A percentile compares a stretch with the other conserved stretches of the same genome.
Conservation (phyloP, 2,113 vertebrate genomes). For the Salvelinus namaycush region DNA sequence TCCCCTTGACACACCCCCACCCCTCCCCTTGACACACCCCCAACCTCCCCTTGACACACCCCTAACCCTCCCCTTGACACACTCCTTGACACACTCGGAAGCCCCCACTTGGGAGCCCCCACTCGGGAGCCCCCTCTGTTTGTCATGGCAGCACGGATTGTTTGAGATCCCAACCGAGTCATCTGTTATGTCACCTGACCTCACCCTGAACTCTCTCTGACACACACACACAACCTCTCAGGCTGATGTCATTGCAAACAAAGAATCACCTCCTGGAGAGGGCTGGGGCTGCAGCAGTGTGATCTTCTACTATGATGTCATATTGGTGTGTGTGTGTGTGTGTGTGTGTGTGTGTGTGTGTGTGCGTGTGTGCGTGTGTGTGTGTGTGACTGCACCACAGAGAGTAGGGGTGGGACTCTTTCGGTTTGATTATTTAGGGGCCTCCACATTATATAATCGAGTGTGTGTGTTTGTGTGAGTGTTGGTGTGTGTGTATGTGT, state of each 20-base stretch:
- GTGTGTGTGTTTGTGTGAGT: too few relatives aligned
- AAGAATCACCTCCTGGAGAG: not conserved
- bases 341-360: slow-evolving; percentile 5
- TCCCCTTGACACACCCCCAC: too few relatives aligned
- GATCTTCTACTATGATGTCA: not conserved
- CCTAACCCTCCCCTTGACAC: too few relatives aligned
- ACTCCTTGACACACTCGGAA: too few relatives aligned
- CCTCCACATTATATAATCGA: not conserved
- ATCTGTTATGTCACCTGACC: slow-evolving; percentile 70
- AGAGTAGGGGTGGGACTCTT: too few relatives aligned
- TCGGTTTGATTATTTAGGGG: too few relatives aligned
- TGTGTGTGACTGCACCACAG: not conserved
- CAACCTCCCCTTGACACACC: too few relatives aligned
- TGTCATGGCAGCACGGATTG: slow-evolving; percentile 57
- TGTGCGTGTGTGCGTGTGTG: slow-evolving; percentile 10
- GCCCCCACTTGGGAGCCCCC: too few relatives aligned
- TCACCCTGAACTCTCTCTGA: slow-evolving; percentile 52
- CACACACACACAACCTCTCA: slow-evolving; percentile 25
- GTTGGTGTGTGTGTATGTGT: not conserved
- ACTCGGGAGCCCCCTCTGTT: slow-evolving; percentile 7
- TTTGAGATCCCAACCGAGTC: slow-evolving; percentile 56
- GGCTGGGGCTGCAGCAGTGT: not conserved
- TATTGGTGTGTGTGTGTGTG: not conserved
- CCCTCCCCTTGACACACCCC: too few relatives aligned
- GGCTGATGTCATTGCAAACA: slow-evolving; percentile 49